Evolutionary conservation across 2,888 invertebrate species (phyloP), one percentile per base, ranked within the genome.

Genomic region (Saturnia japonica): DNA sequence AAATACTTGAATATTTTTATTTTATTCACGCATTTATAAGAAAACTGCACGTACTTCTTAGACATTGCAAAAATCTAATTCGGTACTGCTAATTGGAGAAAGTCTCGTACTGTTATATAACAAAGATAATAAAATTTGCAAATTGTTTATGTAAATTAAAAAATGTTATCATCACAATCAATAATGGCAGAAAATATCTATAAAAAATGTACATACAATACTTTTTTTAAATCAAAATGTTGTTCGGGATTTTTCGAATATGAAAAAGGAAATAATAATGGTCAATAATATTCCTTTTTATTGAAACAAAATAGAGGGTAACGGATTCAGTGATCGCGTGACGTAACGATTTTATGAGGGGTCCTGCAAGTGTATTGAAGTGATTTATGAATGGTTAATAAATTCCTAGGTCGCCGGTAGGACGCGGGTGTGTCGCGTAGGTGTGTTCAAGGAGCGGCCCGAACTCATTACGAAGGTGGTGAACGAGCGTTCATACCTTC

Each of bases 361-460:
- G 74, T 73, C 77, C 76, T 76, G 78, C 75, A 76, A 83, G 80
- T 82, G 78, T 80, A 82, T 78, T 82, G 82, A 78, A 80, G 83
- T 85, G 85, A 86, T 86, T 86, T 85, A 85, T 83, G 79, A 73
- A 70, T 73, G 75, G 87, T 90, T 91, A 91, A 91, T 91, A 91
- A 90, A 89, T 90, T 89, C 85, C 72, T 82, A 80, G 88, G 88
- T 87, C 85, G 80, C 79, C 75, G 88, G 62, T 34, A 64, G 64
- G 77, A 87, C 82, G 72, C 78, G 82, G 85, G 73, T 83, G 76
- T 84, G 85, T 79, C 74, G 74, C 79, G 77, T 75, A 80, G 87
- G 86, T 80, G 86, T 79, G 87, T 79, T 77, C 70, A 76, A 84
- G 88, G 88, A 82, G 88, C 74, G 87, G 82, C 81, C 69, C 72